Evolutionary conservation across 1,140 invertebrate genomes (phyloP), one percentile per base, ranked within the genome.

Genomic region (Colletes latitarsis): DNA sequence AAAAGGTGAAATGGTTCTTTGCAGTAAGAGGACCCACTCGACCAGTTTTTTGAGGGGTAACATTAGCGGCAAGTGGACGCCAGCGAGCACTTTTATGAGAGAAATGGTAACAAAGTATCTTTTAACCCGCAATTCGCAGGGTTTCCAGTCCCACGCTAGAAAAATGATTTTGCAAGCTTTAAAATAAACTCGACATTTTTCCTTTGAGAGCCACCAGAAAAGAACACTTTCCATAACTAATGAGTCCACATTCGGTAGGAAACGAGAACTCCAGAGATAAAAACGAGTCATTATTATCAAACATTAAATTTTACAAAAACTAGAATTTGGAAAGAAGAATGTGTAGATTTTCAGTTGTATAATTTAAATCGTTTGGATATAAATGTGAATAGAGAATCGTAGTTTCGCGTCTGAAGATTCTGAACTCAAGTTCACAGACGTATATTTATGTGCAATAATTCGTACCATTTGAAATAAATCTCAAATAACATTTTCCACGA

Each of bases 1-100:
- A 67, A 74, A 75, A 77, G 74, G 43, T 15, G 43, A 12, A 68
- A 75, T 53, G 46, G 17, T 68, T 21, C 46, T 68, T 75, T 67
- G 62, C 52, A 30, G 14, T 4, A 15, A 14, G 30, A 21, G 52
- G 14, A 49, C n/a, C 53, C 55, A 68, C 72, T 75, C 53, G 58
- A 78, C 71, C 30, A 49, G 52, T 68, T 63, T 72, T 75, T 8
- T 53, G n/a, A 75, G 49, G 21, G 10, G 41, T 19, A 67, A 67
- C 43, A 8, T 52, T 52, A 41, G 14, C 15, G n/a, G 4, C 71
- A 67, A 49, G 64, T 46, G 4, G 43, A 21, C n/a, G n/a, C 1
- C 46, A 73, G 21, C 58, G 9, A 30, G 12, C n/a, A 46, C n/a
- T 46, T 53, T 43, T 19, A 52, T 12, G 12, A 58, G 4, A 6